phyloP scores from a whole-genome alignment of 2,888 invertebrate species.

The Drosophila rellima region DNA sequence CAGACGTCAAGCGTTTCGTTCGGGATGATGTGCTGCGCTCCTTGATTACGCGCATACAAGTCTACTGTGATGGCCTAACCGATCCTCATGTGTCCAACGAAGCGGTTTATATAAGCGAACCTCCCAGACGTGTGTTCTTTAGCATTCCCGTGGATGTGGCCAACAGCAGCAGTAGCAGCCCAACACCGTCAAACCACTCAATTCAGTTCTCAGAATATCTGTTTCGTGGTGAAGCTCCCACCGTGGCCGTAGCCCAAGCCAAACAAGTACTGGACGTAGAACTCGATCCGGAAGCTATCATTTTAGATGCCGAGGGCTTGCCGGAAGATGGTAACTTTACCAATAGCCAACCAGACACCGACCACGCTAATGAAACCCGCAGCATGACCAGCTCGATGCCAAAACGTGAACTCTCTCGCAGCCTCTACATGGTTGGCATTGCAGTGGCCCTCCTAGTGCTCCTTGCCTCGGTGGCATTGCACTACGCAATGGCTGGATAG shows the following conservation, averaged over 20 bases:
- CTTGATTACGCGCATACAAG: constrained; percentile 93
- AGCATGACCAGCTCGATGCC: constrained; percentile 86
- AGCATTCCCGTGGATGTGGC: constrained; percentile 87
- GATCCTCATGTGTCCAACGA: constrained; percentile 80
- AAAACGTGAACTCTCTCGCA: constrained; percentile 88
- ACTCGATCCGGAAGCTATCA: constrained; percentile 89
- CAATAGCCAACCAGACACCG: constrained; percentile 33
- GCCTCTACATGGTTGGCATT: constrained; percentile 87
- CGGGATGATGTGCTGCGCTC: constrained; percentile 95
- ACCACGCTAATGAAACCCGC: constrained; percentile 69
- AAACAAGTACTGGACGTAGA: constrained; percentile 93
- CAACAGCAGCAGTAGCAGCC: background rate
- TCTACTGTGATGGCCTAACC: constrained; percentile 96
- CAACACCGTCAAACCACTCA: constrained; percentile 11
- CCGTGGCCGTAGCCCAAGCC: constrained; percentile 92
- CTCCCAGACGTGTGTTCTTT: constrained; percentile 94
- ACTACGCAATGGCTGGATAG: constrained; percentile 84
- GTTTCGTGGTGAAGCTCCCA: constrained; percentile 95
- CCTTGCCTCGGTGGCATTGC: constrained; percentile 88
- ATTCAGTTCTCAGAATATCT: constrained; percentile 95
- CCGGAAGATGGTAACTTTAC: constrained; percentile 89
- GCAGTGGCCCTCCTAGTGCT: constrained; percentile 88
- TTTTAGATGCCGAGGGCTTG: constrained; percentile 91
- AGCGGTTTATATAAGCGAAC: constrained; percentile 91
- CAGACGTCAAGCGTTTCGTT: constrained; percentile 90